Percentiles rank a stretch among this genome's conserved stretches.
These are phyloP conservation scores for Paramuricea clavata DNA, from an alignment of 92 coral and sea anemone genomes.

Conservation along the genomic window DNA sequence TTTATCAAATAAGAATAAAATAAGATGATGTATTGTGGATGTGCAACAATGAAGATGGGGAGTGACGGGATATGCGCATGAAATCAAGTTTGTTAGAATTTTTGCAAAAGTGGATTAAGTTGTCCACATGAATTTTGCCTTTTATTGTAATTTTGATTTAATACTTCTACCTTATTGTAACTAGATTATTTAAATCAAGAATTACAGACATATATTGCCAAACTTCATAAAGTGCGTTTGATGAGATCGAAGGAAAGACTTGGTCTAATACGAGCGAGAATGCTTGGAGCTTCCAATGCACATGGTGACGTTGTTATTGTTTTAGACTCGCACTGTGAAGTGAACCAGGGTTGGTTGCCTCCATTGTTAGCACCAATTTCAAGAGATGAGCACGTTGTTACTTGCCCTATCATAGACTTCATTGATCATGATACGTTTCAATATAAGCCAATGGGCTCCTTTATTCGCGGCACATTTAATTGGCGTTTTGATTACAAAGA, in stretches of 20 bases:
- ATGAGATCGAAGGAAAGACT: constrained; percentile 95
- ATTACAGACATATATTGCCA: constrained; percentile 72
- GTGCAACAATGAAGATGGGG: no score
- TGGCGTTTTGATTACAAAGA: constrained; percentile 99
- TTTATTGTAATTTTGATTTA: not conserved
- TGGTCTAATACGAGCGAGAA: constrained; percentile 92
- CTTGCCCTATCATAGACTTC: constrained; percentile 97
- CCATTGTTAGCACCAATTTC: constrained; percentile 96
- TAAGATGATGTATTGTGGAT: no score
- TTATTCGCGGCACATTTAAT: constrained; percentile 92
- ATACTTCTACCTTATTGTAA: not conserved
- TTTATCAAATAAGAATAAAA: no score
- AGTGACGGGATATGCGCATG: no score
- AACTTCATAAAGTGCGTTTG: constrained; percentile 81
- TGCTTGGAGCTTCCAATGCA: constrained; percentile 89
- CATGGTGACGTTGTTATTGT: constrained; percentile 88
- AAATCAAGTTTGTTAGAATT: no score
- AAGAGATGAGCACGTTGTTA: constrained; percentile 85
- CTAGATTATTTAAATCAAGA: constrained; percentile 80
- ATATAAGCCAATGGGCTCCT: constrained; percentile 97
- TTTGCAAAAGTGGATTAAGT: no score
- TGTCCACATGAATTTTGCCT: no score
- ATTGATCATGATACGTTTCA: constrained; percentile 98
- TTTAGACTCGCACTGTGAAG: constrained; percentile 96
- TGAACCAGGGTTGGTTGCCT: constrained; percentile 96